Conservation (phyloP, 2,797 vertebrate genomes). For the Parauchenoglanis punctatus region DNA sequence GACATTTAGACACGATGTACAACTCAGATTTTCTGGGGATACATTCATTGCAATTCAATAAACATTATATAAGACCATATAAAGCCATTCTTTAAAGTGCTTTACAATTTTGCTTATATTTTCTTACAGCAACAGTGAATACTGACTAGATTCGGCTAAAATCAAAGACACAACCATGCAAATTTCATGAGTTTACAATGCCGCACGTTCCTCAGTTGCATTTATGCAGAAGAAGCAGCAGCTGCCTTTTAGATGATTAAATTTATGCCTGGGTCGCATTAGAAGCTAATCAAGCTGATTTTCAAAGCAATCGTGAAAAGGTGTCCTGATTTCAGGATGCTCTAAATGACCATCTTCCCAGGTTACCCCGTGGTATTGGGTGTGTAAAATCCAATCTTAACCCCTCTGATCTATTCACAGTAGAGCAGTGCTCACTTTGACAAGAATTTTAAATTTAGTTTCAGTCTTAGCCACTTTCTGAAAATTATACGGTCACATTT, state of each 20-base stretch:
- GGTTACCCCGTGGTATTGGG: not conserved
- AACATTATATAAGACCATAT: not conserved
- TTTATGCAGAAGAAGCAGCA: not conserved
- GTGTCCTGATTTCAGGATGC: not conserved
- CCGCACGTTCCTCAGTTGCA: not conserved
- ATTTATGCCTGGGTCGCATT: not conserved
- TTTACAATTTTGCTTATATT: not conserved
- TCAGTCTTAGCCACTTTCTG: not conserved
- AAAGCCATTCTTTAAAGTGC: not conserved
- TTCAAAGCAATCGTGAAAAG: not conserved
- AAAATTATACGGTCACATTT: no score
- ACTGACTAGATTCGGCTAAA: not conserved
- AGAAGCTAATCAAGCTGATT: conserved; percentile 15
- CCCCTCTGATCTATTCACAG: not conserved
- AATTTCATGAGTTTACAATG: not conserved
- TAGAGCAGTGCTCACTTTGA: no score
- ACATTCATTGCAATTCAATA: not conserved
- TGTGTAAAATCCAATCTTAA: not conserved
- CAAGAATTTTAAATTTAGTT: no score
- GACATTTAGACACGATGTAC: not conserved
- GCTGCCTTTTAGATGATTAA: not conserved
- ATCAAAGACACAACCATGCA: not conserved
- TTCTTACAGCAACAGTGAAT: not conserved
- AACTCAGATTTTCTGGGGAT: not conserved
- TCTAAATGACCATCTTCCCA: not conserved